Evolutionary conservation across 2,888 invertebrate species (phyloP), one percentile per base, ranked within the genome.

Genomic region (Drosophila nigricruria): DNA sequence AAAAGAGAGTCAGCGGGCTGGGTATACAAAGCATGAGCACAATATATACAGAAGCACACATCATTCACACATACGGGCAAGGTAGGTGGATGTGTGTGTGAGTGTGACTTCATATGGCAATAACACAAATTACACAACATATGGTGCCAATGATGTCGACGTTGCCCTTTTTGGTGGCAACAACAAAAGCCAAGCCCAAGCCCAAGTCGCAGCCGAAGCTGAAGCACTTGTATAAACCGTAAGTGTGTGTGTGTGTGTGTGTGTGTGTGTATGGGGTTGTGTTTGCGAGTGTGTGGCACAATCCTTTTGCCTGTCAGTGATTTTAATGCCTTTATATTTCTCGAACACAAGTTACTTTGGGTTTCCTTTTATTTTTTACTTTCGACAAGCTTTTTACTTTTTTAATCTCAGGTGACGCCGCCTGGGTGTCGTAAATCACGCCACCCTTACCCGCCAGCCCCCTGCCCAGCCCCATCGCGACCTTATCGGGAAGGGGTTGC

Each of bases 111-210:
- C 89, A 89, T 88, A 84, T 88, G 86, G 89, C 90, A 92, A 91
- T 92, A 90, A 91, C 92, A 92, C 93, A 92, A 92, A 92, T 92
- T 93, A 92, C 91, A 87, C 88, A 92, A 82, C 92, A 92, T 92
- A 92, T 93, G 92, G 92, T 93, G 91, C 91, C 92, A 93, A 92
- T 92, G 92, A 92, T 91, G 91, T 77, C 79, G 79, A 67, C 76
- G 79, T 91, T 91, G 90, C 88, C 85, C 90, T 89, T 88, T 89
- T 88, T 77, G 83, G 78, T 88, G 72, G 68, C 81, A 73, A 64
- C 82, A 82, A 80, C 80, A 85, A 75, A 70, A 60, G 60, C 65
- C 63, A 59, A 68, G 81, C 70, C 47, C 54, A 60, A 59, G 65
- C 65, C 53, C 52, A 60, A 77, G 62, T 43, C 43, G 38, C 38